Percentiles rank a stretch among this genome's conserved stretches.
Conservation (phyloP, 2,797 vertebrate genomes). For the Phrynocephalus guinanensis region DNA sequence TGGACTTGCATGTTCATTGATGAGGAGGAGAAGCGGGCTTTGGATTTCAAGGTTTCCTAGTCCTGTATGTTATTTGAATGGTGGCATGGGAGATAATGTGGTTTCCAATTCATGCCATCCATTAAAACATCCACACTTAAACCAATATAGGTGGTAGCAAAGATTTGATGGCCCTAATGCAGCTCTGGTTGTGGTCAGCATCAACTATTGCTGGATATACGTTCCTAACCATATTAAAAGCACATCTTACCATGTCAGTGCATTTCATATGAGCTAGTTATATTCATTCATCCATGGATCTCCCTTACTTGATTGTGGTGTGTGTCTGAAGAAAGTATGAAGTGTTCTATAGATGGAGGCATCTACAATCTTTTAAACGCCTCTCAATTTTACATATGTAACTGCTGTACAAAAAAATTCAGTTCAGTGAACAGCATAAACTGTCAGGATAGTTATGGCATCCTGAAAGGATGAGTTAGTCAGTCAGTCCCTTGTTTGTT, state of each 20-base stretch:
- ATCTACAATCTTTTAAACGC: conserved; percentile 22
- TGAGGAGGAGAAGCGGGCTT: conserved; percentile 6
- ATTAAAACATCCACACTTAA: neutral
- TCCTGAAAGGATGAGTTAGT: neutral
- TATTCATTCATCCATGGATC: neutral
- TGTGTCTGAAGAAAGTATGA: neutral
- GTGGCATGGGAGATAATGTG: neutral
- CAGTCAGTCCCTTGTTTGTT: neutral
- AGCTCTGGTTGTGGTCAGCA: neutral
- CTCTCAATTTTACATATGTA: neutral
- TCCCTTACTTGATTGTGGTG: neutral
- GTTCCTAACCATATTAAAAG: neutral
- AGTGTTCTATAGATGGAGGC: neutral
- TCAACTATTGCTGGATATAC: neutral
- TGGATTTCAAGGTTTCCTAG: conserved; percentile 18
- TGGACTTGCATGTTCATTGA: neutral
- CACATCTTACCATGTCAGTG: neutral
- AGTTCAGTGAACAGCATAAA: neutral
- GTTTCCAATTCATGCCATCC: neutral
- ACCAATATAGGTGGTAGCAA: neutral
- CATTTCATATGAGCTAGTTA: neutral
- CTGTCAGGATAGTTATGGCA: neutral
- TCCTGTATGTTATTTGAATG: neutral
- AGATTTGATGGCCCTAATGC: neutral
- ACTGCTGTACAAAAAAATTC: conserved; percentile 40